phyloP scores from a whole-genome alignment of 2,797 vertebrate genomes.

The Aythya fuligula region DNA sequence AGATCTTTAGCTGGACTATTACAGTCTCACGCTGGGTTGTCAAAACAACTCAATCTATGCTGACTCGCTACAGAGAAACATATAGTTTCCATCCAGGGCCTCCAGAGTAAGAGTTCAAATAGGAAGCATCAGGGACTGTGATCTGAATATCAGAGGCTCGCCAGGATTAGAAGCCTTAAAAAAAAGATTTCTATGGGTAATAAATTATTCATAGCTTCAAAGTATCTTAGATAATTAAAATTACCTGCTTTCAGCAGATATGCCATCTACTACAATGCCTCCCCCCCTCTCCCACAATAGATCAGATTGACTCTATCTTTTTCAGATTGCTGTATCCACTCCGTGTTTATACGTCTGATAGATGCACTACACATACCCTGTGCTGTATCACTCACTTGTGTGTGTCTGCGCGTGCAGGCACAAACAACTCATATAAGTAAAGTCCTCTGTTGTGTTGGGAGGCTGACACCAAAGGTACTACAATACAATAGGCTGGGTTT shows the following conservation, averaged over 20 bases:
- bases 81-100: slow-evolving; percentile 35
- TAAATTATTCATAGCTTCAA: slow-evolving; percentile 80
- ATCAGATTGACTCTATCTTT: slow-evolving; percentile 70
- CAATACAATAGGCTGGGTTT: background rate
- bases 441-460: background rate
- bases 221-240: slow-evolving; percentile 80
- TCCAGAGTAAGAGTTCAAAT: slow-evolving; percentile 63
- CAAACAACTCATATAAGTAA: background rate
- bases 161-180: slow-evolving; percentile 51
- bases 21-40: slow-evolving; percentile 51
- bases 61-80: slow-evolving; percentile 47
- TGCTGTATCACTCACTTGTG: background rate
- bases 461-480: background rate
- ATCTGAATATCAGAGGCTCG: slow-evolving; percentile 71
- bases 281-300: background rate
- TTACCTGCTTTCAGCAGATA: slow-evolving; percentile 78
- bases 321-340: slow-evolving; percentile 60
- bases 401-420: background rate
- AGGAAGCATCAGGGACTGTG: slow-evolving; percentile 39
- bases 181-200: slow-evolving; percentile 60
- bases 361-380: background rate
- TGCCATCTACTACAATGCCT: slow-evolving; percentile 66
- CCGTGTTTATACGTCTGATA: slow-evolving; percentile 52
- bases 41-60: slow-evolving; percentile 69
- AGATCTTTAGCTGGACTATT: slow-evolving; percentile 59